phyloP scores from a whole-genome alignment of 2,797 vertebrate genomes.

The Manis crassicaudata region DNA sequence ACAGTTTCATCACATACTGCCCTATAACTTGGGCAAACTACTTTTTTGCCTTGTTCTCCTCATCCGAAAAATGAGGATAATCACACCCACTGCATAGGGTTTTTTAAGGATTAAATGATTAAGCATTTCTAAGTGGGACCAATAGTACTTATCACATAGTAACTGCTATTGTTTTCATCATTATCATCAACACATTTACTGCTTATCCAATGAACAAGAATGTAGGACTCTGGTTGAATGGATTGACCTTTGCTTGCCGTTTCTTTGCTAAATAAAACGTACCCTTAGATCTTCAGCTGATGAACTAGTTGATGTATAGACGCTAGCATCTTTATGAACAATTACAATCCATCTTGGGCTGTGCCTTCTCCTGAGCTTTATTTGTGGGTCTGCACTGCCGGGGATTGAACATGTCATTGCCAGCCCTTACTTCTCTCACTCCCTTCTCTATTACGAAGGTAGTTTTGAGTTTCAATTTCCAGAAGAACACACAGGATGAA shows the following conservation, averaged over 20 bases:
- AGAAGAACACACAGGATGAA: neutral
- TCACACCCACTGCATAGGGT: neutral
- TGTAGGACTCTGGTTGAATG: neutral
- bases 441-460: neutral
- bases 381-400: neutral
- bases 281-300: neutral
- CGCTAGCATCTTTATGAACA: accelerated
- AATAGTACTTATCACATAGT: neutral
- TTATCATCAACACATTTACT: neutral
- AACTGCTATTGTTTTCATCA: neutral
- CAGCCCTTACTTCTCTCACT: neutral
- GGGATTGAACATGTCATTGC: accelerated
- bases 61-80: neutral
- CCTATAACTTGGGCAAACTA: neutral
- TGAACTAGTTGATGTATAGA: accelerated
- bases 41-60: neutral
- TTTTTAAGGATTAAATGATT: neutral
- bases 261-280: neutral
- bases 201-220: neutral
- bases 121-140: neutral
- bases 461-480: neutral
- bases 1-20: neutral
- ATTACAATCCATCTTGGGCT: accelerated
- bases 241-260: neutral
- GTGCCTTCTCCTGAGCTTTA: neutral